Evolutionary conservation across 2,797 vertebrate species (phyloP).

Genomic region (Betta splendens): DNA sequence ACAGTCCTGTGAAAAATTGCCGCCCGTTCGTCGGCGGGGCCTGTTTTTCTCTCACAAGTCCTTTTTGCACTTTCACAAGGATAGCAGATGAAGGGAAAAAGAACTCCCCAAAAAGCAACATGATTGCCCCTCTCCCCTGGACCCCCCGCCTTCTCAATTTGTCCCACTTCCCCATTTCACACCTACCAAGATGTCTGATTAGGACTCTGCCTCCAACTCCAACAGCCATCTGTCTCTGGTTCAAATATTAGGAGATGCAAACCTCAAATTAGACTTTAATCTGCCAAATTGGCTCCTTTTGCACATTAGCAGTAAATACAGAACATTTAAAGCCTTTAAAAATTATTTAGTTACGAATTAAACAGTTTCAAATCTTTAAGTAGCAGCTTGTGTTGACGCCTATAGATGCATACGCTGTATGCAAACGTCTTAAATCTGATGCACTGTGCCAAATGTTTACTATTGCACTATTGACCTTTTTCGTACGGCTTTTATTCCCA

Average conservation of each 20-base stretch:
- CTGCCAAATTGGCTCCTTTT: slow-evolving; percentile 77
- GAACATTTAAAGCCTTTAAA: slow-evolving; percentile 65
- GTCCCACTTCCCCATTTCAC: slow-evolving; percentile 82
- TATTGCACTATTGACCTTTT: slow-evolving; percentile 33
- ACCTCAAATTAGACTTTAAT: slow-evolving; percentile 79
- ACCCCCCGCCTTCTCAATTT: slow-evolving; percentile 75
- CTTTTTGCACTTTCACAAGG: slow-evolving; percentile 76
- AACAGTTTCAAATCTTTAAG: slow-evolving; percentile 38
- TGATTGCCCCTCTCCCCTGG: slow-evolving; percentile 69
- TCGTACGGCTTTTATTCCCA: slow-evolving; percentile 74
- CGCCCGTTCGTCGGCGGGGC: slow-evolving; percentile 77
- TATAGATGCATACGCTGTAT: neutral
- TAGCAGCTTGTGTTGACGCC: neutral
- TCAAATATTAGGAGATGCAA: slow-evolving; percentile 81
- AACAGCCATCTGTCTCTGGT: slow-evolving; percentile 83
- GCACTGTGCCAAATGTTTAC: slow-evolving; percentile 12
- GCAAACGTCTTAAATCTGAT: neutral
- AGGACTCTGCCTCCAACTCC: slow-evolving; percentile 72
- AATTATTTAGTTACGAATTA: slow-evolving; percentile 54
- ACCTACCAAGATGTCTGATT: slow-evolving; percentile 83
- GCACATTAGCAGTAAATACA: slow-evolving; percentile 67
- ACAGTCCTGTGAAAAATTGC: slow-evolving; percentile 93
- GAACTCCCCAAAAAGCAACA: slow-evolving; percentile 73
- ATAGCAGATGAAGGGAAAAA: slow-evolving; percentile 71
- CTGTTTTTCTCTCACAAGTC: slow-evolving; percentile 69